A percentile compares a stretch with the other conserved stretches of the same genome.
Evolutionary conservation across 2,113 vertebrate species (phyloP).

Genomic region (Cinclus mexicanus): DNA sequence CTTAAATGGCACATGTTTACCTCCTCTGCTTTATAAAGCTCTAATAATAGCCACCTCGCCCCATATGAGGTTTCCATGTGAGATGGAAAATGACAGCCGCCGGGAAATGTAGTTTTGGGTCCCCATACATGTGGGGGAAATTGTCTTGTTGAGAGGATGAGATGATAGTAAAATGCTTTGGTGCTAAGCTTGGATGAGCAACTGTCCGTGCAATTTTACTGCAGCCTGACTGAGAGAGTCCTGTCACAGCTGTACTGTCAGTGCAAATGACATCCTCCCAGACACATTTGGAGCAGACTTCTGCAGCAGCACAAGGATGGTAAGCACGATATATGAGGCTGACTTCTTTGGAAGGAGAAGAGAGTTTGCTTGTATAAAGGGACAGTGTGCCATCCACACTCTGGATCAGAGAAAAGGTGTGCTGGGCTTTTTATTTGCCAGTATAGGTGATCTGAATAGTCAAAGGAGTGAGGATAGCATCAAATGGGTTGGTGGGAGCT

Average conservation of each 20-base stretch:
- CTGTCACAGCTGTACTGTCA: background rate
- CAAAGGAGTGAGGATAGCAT: background rate
- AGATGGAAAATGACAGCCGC: background rate
- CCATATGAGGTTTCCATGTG: background rate
- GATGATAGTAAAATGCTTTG: background rate
- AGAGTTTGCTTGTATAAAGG: background rate
- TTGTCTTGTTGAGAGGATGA: background rate
- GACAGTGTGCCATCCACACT: fast-evolving
- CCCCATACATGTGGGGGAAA: background rate
- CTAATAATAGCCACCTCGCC: background rate
- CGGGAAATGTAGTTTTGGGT: background rate
- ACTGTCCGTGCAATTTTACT: background rate
- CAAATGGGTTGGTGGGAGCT: background rate
- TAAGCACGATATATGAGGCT: background rate
- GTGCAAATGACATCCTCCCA: background rate
- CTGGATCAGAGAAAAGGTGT: background rate
- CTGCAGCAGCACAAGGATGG: background rate
- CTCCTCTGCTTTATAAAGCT: background rate
- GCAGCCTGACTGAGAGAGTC: background rate
- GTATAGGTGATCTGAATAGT: background rate
- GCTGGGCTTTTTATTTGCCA: background rate
- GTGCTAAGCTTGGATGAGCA: background rate
- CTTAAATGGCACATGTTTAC: background rate
- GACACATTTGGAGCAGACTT: background rate
- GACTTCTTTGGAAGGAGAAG: background rate